Conservation (phyloP, 2,888 invertebrate species). For the Resseliella maxima region DNA sequence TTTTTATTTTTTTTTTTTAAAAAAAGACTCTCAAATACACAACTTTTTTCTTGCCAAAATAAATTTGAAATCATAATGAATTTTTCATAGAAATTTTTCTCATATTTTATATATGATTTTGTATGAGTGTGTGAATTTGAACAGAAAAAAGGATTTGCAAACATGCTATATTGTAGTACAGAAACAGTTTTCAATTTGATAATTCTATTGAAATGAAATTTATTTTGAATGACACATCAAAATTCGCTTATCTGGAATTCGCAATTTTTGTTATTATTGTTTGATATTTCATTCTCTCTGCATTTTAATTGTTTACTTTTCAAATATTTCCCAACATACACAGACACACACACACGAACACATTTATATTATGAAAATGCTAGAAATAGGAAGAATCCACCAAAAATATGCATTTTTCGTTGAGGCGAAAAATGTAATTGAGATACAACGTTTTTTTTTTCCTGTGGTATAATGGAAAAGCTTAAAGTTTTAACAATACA, state of each 20-base stretch:
- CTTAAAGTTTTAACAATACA: slow-evolving; percentile 20
- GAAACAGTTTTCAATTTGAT: background rate
- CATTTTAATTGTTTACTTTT: slow-evolving; percentile 13
- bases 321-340: background rate
- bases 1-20: background rate
- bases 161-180: background rate
- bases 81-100: background rate
- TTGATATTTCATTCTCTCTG: background rate
- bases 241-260: slow-evolving; percentile 25
- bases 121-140: background rate
- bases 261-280: slow-evolving; percentile 3
- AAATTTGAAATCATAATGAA: slow-evolving; percentile 15
- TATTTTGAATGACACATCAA: slow-evolving; percentile 14
- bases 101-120: background rate
- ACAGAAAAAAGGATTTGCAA: background rate
- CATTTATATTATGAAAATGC: background rate
- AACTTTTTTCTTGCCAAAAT: slow-evolving; percentile 1
- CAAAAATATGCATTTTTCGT: background rate
- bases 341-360: background rate
- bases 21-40: slow-evolving; percentile 2
- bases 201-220: slow-evolving; percentile 16
- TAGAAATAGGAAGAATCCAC: background rate
- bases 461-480: background rate
- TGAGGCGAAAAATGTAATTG: background rate
- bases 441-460: background rate